Evolutionary conservation across 2,113 vertebrate species (phyloP).

Genomic region (Peucedramus taeniatus): DNA sequence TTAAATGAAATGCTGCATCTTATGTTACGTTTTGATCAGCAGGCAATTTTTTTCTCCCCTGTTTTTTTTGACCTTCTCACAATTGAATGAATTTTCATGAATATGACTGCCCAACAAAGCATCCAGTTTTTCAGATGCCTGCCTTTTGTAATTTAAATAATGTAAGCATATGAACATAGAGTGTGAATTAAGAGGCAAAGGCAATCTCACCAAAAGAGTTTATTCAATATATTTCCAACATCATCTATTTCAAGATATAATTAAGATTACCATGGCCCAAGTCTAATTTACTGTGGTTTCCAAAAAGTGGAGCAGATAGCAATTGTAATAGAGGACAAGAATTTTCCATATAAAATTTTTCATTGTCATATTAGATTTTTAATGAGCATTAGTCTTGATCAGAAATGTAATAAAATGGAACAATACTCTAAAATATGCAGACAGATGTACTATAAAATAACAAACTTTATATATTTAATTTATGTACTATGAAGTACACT

Average conservation of each 20-base stretch:
- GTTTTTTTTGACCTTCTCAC: neutral
- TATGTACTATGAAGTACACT: neutral
- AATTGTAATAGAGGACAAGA: conserved; percentile 5
- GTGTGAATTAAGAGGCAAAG: conserved; percentile 50
- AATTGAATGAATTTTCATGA: conserved; percentile 14
- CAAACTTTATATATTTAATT: conserved; percentile 8
- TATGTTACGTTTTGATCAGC: neutral
- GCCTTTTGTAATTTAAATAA: conserved; percentile 64
- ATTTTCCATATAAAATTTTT: conserved; percentile 34
- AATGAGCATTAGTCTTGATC: conserved; percentile 51
- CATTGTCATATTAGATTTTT: conserved; percentile 31
- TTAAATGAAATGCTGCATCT: neutral
- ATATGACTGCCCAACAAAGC: conserved; percentile 35
- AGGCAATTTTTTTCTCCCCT: neutral
- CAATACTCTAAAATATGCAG: conserved; percentile 23
- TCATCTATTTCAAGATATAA: conserved; percentile 54
- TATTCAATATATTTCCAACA: conserved; percentile 45
- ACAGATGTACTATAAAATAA: conserved; percentile 6
- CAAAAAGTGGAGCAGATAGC: conserved; percentile 34
- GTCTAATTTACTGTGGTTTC: conserved; percentile 41
- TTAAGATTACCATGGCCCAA: conserved; percentile 41
- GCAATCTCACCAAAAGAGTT: conserved; percentile 46
- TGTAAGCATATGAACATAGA: conserved; percentile 15
- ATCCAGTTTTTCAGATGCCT: conserved; percentile 15
- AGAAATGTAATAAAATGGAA: conserved; percentile 22